Evolutionary conservation across 2,113 vertebrate genomes (phyloP).

Genomic region (Strigops habroptila): DNA sequence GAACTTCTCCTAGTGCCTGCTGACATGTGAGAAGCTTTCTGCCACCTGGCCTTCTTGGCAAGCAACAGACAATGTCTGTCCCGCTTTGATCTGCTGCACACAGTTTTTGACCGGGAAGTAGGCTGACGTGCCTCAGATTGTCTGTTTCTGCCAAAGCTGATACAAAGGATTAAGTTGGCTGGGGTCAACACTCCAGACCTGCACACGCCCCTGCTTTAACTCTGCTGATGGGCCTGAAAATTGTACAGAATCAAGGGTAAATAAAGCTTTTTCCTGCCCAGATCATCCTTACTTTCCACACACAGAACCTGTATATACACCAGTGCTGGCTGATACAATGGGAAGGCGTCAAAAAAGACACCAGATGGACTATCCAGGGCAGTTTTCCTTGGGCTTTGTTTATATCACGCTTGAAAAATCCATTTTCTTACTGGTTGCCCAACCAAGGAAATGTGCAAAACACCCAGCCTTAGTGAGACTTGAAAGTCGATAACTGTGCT

Average conservation of each 20-base stretch:
- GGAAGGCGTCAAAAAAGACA: not conserved
- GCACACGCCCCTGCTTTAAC: not conserved
- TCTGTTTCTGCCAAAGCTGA: constrained; percentile 6
- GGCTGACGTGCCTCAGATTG: not conserved
- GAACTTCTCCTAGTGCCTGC: constrained; percentile 18
- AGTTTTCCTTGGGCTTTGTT: not conserved
- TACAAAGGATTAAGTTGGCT: not conserved
- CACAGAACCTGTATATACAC: not conserved
- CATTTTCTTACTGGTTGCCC: not conserved
- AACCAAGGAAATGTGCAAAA: constrained; percentile 16
- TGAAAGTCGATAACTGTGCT: not conserved
- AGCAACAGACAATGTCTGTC: not conserved
- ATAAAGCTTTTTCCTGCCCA: not conserved
- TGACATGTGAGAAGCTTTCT: constrained; percentile 46
- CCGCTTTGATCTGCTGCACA: not conserved
- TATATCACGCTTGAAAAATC: not conserved
- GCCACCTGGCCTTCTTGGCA: constrained; percentile 58
- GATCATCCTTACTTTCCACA: not conserved
- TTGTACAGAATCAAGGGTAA: not conserved
- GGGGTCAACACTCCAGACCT: not conserved
- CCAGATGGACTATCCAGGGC: not conserved
- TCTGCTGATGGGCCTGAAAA: not conserved
- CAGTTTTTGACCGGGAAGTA: not conserved
- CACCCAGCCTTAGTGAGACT: not conserved
- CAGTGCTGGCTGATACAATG: not conserved